A percentile compares a stretch with the other conserved stretches of the same genome.
Evolutionary conservation across 2,113 vertebrate species (phyloP).

Genomic region (Callithrix jacchus): DNA sequence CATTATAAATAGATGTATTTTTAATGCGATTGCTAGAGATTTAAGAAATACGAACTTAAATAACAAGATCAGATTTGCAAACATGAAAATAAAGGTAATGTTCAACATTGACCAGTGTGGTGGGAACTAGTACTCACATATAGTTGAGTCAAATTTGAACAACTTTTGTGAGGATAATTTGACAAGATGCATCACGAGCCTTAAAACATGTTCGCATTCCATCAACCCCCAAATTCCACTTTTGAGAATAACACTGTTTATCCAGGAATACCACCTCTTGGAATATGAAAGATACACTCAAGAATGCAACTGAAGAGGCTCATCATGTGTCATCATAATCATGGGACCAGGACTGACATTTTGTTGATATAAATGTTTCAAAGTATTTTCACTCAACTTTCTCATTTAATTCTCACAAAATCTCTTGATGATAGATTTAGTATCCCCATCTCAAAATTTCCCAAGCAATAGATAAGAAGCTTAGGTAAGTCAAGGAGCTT

Average conservation of each 20-base stretch:
- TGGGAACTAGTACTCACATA: background rate
- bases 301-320: background rate
- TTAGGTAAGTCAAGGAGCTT: background rate
- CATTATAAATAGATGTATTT: background rate
- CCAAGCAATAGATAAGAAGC: background rate
- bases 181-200: background rate
- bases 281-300: background rate
- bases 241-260: background rate
- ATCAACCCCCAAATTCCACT: background rate
- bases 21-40: background rate
- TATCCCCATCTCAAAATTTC: background rate
- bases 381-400: background rate
- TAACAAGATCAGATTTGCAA: background rate
- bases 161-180: background rate
- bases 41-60: background rate
- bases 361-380: background rate
- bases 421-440: background rate
- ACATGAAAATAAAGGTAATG: background rate
- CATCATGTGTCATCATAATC: background rate
- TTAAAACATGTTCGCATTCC: background rate
- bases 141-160: background rate
- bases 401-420: background rate
- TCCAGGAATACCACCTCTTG: background rate
- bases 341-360: background rate
- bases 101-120: background rate